These are phyloP conservation scores for Actinia equina DNA, from an alignment of 64 coral and sea anemone genomes.

Conservation along the genomic window DNA sequence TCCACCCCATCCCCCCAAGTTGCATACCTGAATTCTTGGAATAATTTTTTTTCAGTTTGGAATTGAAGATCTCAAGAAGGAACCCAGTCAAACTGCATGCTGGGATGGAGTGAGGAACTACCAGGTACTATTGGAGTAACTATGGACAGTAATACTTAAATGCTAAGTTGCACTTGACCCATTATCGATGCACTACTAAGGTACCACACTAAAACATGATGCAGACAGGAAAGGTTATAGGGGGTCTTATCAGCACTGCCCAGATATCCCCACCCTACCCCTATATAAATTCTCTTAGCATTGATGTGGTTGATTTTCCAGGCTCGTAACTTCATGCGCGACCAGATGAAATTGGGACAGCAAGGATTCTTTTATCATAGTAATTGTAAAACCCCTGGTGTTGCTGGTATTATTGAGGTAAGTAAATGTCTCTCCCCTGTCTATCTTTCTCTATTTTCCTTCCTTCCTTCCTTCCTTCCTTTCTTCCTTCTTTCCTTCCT, in stretches of 20 bases:
- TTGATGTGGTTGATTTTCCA: slow-evolving; percentile 13
- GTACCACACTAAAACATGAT: too few relatives aligned
- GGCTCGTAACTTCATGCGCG: slow-evolving; percentile 98
- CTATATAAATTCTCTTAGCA: too few relatives aligned
- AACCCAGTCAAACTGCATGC: slow-evolving; percentile 75
- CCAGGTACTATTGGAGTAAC: slow-evolving; percentile 35
- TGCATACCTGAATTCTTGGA: not conserved
- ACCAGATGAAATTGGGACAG: slow-evolving; percentile 89
- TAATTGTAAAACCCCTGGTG: slow-evolving; percentile 91
- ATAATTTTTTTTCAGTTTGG: slow-evolving; percentile 73
- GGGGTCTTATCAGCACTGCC: too few relatives aligned
- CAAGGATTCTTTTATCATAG: slow-evolving; percentile 98
- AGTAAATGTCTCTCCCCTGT: not conserved
- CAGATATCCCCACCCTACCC: too few relatives aligned
- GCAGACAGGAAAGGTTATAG: too few relatives aligned
- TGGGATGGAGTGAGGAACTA: slow-evolving; percentile 99
- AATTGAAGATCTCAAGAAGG: slow-evolving; percentile 93
- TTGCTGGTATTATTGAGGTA: slow-evolving; percentile 90
- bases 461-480: not conserved
- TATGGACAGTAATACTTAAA: not conserved
- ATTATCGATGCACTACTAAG: not conserved
- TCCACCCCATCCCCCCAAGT: too few relatives aligned
- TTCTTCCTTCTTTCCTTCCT: not conserved
- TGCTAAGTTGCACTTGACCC: too few relatives aligned
- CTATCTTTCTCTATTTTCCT: not conserved